These are phyloP conservation scores for Philaenus spumarius DNA, from an alignment of 1,140 invertebrate species.

Conservation along the genomic window DNA sequence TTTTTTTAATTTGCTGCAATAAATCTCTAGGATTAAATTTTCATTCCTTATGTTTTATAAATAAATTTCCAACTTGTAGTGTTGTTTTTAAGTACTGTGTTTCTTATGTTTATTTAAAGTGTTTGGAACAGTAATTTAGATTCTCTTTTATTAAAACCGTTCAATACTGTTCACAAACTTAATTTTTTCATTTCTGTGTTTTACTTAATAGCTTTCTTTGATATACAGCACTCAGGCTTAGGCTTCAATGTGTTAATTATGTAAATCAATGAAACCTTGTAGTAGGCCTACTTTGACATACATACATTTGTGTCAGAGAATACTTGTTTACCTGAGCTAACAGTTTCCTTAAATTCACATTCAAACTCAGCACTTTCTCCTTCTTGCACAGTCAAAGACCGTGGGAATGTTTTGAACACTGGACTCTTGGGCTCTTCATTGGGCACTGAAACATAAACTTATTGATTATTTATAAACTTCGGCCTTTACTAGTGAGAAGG, in stretches of 20 bases:
- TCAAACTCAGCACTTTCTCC: conserved; percentile 73
- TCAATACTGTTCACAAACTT: too few species aligned
- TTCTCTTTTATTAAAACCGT: too few species aligned
- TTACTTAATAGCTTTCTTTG: not conserved
- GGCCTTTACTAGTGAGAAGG: too few species aligned
- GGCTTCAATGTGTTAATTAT: not conserved
- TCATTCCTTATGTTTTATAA: too few species aligned
- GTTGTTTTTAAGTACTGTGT: too few species aligned
- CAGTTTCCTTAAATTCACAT: conserved; percentile 65
- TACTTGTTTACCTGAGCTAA: conserved; percentile 51
- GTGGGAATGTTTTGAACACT: conserved; percentile 81
- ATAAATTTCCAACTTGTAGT: too few species aligned
- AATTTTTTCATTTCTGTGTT: too few species aligned
- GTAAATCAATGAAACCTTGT: not conserved
- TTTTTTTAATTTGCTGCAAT: not conserved
- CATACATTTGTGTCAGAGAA: not conserved
- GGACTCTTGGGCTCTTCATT: conserved; percentile 79
- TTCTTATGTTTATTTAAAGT: too few species aligned
- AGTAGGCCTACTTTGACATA: not conserved
- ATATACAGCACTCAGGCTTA: not conserved
- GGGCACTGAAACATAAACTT: conserved; percentile 54
- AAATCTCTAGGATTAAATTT: too few species aligned
- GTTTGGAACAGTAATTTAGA: too few species aligned
- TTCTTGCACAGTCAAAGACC: conserved; percentile 75
- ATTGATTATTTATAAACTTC: too few species aligned